These are phyloP conservation scores for Carcina quercana DNA, from an alignment of 2,888 invertebrate species.

Conservation along the genomic window DNA sequence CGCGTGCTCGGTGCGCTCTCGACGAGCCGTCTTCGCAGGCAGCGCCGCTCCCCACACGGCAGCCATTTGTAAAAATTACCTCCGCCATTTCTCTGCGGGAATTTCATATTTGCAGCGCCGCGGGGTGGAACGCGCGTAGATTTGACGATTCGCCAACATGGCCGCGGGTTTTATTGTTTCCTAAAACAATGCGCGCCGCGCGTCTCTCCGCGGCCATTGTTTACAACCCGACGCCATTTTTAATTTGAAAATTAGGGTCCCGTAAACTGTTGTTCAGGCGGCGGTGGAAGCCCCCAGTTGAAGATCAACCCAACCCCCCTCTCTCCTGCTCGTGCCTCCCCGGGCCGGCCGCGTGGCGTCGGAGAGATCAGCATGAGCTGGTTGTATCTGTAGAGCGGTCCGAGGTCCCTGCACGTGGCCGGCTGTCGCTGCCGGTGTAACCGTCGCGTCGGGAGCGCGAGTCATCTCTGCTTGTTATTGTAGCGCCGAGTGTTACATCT, in stretches of 20 bases:
- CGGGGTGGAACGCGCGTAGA: slow-evolving; percentile 57
- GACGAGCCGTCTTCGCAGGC: too few species aligned
- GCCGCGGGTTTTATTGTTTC: slow-evolving; percentile 60
- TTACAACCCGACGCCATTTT: slow-evolving; percentile 55
- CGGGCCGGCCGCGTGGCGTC: too few species aligned
- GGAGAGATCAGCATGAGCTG: too few species aligned
- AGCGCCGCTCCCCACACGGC: slow-evolving; percentile 48
- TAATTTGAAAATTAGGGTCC: slow-evolving; percentile 58
- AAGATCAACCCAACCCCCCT: too few species aligned
- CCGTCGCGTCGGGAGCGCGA: too few species aligned
- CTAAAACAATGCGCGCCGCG: slow-evolving; percentile 62
- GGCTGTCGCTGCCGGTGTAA: background rate
- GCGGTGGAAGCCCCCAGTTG: background rate
- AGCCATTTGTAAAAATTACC: slow-evolving; percentile 73
- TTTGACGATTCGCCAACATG: slow-evolving; percentile 61
- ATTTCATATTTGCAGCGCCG: slow-evolving; percentile 68
- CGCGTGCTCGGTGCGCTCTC: background rate
- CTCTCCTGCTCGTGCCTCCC: too few species aligned
- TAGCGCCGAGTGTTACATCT: too few species aligned
- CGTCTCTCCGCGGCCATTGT: slow-evolving; percentile 53
- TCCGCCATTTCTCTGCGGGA: slow-evolving; percentile 69
- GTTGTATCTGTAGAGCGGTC: too few species aligned
- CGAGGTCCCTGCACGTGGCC: too few species aligned
- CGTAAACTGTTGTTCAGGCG: too few species aligned
- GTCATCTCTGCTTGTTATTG: too few species aligned